A percentile compares a stretch with the other conserved stretches of the same genome.
These are phyloP conservation scores for Tachyglossus aculeatus DNA, from an alignment of 2,797 vertebrate genomes.

Conservation along the genomic window DNA sequence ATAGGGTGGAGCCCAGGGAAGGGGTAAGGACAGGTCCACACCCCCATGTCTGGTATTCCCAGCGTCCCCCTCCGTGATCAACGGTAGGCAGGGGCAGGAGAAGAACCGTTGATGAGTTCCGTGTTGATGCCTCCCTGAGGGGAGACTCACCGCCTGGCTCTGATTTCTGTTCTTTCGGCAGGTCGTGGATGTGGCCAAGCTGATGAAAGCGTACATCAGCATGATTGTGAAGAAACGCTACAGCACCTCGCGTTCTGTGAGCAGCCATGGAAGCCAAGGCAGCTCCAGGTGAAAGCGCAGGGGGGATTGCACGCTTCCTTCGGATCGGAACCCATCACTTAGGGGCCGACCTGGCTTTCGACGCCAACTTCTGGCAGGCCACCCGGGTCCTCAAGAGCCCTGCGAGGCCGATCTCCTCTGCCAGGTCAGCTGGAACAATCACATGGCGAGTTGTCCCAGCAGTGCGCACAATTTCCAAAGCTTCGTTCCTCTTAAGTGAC, in stretches of 20 bases:
- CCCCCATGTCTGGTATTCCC: too few relatives aligned
- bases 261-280: constrained; percentile 87
- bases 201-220: constrained; percentile 99
- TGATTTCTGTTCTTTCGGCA: constrained; percentile 58
- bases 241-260: constrained; percentile 90
- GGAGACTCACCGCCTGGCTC: background rate
- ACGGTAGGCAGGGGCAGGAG: too few relatives aligned
- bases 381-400: constrained; percentile 25
- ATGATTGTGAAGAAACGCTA: constrained; percentile 98
- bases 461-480: constrained; percentile 67
- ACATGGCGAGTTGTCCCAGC: constrained; percentile 38
- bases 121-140: background rate
- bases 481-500: constrained; percentile 62
- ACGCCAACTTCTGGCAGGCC: background rate
- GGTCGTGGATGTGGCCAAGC: constrained; percentile 97
- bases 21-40: too few relatives aligned
- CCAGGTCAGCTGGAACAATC: constrained; percentile 40
- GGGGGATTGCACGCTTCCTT: background rate
- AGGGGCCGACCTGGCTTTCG: background rate
- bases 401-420: background rate
- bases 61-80: too few relatives aligned
- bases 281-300: constrained; percentile 85
- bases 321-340: fast-evolving
- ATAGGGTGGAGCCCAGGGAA: too few relatives aligned
- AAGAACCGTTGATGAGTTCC: background rate